These are phyloP conservation scores for Lagocephalus sceleratus DNA, from an alignment of 2,797 vertebrate genomes.

Conservation along the genomic window DNA sequence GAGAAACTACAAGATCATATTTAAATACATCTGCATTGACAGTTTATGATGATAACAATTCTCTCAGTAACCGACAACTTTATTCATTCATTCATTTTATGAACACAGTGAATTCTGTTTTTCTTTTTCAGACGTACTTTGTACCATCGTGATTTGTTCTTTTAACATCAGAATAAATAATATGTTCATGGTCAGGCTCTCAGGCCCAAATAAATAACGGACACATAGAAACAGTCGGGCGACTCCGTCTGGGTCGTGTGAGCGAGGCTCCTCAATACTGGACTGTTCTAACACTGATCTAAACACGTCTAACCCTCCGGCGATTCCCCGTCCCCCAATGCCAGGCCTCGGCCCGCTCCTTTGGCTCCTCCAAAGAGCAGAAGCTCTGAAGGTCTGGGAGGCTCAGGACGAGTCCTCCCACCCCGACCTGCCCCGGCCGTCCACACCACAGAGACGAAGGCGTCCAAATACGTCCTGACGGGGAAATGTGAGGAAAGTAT, in stretches of 20 bases:
- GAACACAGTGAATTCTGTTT: constrained; percentile 66
- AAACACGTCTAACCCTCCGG: too few species aligned
- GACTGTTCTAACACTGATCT: background rate
- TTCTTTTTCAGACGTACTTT: constrained; percentile 42
- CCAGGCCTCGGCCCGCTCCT: too few species aligned
- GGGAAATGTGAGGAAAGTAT: too few species aligned
- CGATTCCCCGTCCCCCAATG: too few species aligned
- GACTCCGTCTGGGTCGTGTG: too few species aligned
- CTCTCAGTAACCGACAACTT: constrained; percentile 71
- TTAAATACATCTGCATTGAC: constrained; percentile 96
- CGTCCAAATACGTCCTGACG: too few species aligned
- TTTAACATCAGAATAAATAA: constrained; percentile 62
- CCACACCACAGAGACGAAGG: too few species aligned
- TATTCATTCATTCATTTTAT: constrained; percentile 83
- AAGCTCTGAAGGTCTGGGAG: too few species aligned
- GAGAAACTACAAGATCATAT: constrained; percentile 97
- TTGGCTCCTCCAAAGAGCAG: too few species aligned
- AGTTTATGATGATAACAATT: constrained; percentile 74
- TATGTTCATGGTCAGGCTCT: constrained; percentile 48
- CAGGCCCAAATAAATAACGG: constrained; percentile 46
- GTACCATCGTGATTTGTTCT: constrained; percentile 25
- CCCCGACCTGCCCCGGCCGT: too few species aligned
- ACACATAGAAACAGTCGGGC: constrained; percentile 44
- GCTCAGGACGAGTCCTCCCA: too few species aligned
- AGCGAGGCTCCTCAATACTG: too few species aligned